Conservation (phyloP, 2,113 vertebrate genomes). For the Motacilla tschutschensis region DNA sequence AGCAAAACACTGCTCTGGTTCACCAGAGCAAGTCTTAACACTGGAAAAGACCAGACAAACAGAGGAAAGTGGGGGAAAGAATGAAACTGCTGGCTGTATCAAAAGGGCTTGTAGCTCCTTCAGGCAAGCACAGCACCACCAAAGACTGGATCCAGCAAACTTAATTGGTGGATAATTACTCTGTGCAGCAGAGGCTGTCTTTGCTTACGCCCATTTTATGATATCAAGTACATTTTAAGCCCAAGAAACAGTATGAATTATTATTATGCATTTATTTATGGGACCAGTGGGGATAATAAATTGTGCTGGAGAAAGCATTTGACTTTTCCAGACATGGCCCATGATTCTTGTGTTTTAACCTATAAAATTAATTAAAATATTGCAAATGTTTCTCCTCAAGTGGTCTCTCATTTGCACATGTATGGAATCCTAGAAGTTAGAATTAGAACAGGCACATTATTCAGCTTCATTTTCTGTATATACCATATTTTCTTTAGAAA, state of each 20-base stretch:
- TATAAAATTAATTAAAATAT: slow-evolving; percentile 10
- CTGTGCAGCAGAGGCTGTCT: background rate
- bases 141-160: background rate
- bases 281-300: background rate
- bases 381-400: slow-evolving; percentile 7
- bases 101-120: background rate
- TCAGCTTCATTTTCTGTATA: slow-evolving; percentile 1
- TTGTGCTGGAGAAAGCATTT: background rate
- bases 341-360: background rate
- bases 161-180: background rate
- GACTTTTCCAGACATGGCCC: background rate
- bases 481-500: slow-evolving; percentile 16
- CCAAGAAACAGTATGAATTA: background rate
- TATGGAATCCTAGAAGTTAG: slow-evolving; percentile 7
- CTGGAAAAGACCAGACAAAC: background rate
- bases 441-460: background rate
- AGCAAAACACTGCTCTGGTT: background rate
- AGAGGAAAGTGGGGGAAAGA: background rate
- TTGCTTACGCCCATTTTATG: background rate
- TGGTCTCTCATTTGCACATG: slow-evolving; percentile 32
- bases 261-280: slow-evolving; percentile 1
- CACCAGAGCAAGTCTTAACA: background rate
- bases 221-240: background rate
- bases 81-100: background rate
- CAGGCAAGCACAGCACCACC: background rate